Evolutionary conservation across 2,113 vertebrate genomes (phyloP).

Genomic region (Pachypanchax playfairii): DNA sequence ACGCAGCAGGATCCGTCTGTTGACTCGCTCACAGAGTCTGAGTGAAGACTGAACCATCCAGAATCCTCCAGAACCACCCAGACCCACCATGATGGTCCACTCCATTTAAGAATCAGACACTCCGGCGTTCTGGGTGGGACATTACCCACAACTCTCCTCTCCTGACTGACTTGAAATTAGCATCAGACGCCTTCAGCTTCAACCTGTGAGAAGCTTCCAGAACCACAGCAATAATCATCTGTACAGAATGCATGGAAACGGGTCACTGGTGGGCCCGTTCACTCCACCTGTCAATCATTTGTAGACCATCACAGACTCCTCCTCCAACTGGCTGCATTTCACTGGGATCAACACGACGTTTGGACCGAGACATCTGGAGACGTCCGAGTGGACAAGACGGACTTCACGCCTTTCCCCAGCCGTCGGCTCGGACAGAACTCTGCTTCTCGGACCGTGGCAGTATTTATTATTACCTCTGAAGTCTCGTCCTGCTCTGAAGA

Average conservation of each 20-base stretch:
- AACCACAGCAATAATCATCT: constrained; percentile 68
- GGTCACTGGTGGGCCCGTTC: constrained; percentile 57
- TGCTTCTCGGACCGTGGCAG: constrained; percentile 47
- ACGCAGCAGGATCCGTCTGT: constrained; percentile 67
- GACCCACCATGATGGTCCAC: not conserved
- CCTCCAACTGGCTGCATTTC: constrained; percentile 11
- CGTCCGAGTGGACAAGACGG: too few species aligned
- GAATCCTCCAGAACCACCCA: not conserved
- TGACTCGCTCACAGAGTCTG: constrained; percentile 53
- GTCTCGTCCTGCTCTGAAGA: constrained; percentile 51
- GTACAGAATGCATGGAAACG: constrained; percentile 6
- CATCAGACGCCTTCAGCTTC: constrained; percentile 27
- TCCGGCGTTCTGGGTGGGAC: constrained; percentile 12
- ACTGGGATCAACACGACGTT: not conserved
- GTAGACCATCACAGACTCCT: constrained; percentile 23
- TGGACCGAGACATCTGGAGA: too few species aligned
- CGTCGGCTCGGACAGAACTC: not conserved
- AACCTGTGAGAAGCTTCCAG: constrained; percentile 40
- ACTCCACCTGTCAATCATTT: not conserved
- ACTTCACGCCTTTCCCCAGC: too few species aligned
- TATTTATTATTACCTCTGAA: constrained; percentile 74
- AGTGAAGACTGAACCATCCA: constrained; percentile 57
- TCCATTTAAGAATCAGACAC: not conserved
- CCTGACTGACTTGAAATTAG: constrained; percentile 70
- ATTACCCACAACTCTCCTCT: constrained; percentile 34